Evolutionary conservation across 1,140 invertebrate genomes (phyloP), one percentile per base, ranked within the genome.

Genomic region (Euura lappo): DNA sequence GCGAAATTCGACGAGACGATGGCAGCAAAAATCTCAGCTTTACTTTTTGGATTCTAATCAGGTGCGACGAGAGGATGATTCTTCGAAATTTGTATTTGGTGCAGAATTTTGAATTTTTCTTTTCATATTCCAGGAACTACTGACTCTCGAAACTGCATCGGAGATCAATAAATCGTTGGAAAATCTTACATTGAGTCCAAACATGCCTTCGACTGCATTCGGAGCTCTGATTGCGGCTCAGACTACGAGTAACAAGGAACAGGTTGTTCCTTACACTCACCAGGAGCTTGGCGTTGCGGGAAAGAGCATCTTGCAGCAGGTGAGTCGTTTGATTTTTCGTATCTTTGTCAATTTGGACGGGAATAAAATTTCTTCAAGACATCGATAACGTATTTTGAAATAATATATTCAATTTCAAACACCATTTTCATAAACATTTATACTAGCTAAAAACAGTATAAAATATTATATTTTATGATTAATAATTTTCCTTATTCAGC

Each of bases 1-100:
- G 80, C 76, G 73, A 81, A 87, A 85, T n/a, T 79, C 84, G 0
- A 80, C 82, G 60, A 74, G 87, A 66, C 79, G 81, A 28, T 93
- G 91, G 91, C 90, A 91, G 80, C 82, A 88, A 74, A 87, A 89
- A 65, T 91, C 91, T 0, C 89, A 90, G 72, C 79, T 93, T 6
- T 91, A 87, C 69, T 90, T 92, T 79, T 85, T 93, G 43, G 89
- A 90, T 76, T 83, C 87, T 2, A 84, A 90, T 71, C 90, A 90
- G 79, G 90, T 90, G 83, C 28, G 28, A 28, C 1, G 28, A 77
- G 76, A 44, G 8, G 42, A 44, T n/a, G 42, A 43, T 79, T 5
- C 8, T 42, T 42, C 42, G n/a, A 74, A 4, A n/a, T 74, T 28
- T 28, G 28, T 28, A 28, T 28, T 28, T 28, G 28, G 28, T 28